Conservation (phyloP, 2,113 vertebrate genomes). For the Empidonax traillii region DNA sequence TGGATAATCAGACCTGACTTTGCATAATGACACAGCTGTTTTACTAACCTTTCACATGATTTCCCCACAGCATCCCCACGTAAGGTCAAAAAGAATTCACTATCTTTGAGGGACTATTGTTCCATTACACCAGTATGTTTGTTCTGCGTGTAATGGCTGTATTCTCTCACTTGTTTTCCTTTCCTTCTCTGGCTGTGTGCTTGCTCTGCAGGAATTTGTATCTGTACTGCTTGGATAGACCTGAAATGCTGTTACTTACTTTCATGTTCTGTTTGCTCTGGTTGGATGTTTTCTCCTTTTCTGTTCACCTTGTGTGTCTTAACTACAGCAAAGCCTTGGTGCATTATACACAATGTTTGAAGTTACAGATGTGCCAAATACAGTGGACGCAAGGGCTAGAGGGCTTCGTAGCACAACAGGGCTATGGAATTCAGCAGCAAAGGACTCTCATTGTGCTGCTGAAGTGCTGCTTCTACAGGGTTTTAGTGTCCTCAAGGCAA, state of each 20-base stretch:
- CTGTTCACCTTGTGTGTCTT: neutral
- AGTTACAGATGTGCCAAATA: neutral
- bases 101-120: neutral
- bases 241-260: neutral
- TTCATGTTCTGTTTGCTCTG: neutral
- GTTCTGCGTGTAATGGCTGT: neutral
- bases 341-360: fast-evolving
- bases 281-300: neutral
- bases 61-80: neutral
- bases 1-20: neutral
- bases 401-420: neutral
- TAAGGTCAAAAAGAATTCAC: neutral
- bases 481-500: neutral
- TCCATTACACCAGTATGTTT: neutral
- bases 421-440: neutral
- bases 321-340: neutral
- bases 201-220: neutral
- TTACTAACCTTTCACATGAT: neutral
- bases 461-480: neutral
- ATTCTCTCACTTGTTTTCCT: neutral
- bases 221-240: neutral
- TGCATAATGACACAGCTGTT: neutral
- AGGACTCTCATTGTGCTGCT: neutral
- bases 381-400: neutral
- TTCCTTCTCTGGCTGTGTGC: neutral